Base-by-base conservation (phyloP, 1,140 invertebrate species). In the Wasmannia auropunctata region DNA sequence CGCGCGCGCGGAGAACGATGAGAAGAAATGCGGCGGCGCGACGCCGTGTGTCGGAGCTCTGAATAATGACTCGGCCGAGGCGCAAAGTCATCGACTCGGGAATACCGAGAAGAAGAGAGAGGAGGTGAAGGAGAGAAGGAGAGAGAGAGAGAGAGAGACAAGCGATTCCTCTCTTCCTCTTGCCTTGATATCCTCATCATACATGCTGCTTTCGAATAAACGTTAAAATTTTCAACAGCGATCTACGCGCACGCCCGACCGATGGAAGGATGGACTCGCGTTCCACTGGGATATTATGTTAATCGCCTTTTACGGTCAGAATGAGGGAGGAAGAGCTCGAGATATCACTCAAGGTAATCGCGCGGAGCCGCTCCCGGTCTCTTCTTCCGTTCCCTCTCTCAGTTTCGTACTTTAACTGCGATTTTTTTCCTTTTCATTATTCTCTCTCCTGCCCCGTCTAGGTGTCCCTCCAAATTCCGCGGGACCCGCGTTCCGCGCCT, bases 291-390 rank as follows among this genome's bases (percentile, higher is more conserved):
- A 90, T 93, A 93, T 92, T 93, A 93, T 93, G 93, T 92, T 90
- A 94, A 94, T 92, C 91, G 86, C 65, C 89, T 74, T 46, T 91
- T 91, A 92, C 92, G 88, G 90, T 91, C 93, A 96, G 92, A 92
- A 98, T 98, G 98, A 97, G 98, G 94, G 98, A 98, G 96, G 98
- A 98, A 96, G 98, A 98, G 95, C 96, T 98, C 94, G 98, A 98
- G 96, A 97, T 98, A 95, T 98, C 98, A 95, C 97, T 98, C 93
- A 98, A 98, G 97, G 97, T 97, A 94, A 94, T 91, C 70, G 60
- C 90, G 69, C 46, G 14, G 69, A 56, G n/a, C n/a, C n/a, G 51
- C 72, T 51, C 49, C 19, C 37, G 31, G 46, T 79, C 22, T 72
- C 28, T 37, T 81, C 62, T 76, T 77, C 46, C 54, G 79, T 63